A percentile compares a stretch with the other conserved stretches of the same genome.
Evolutionary conservation across 2,113 vertebrate genomes (phyloP).

Genomic region (Raja brachyura): DNA sequence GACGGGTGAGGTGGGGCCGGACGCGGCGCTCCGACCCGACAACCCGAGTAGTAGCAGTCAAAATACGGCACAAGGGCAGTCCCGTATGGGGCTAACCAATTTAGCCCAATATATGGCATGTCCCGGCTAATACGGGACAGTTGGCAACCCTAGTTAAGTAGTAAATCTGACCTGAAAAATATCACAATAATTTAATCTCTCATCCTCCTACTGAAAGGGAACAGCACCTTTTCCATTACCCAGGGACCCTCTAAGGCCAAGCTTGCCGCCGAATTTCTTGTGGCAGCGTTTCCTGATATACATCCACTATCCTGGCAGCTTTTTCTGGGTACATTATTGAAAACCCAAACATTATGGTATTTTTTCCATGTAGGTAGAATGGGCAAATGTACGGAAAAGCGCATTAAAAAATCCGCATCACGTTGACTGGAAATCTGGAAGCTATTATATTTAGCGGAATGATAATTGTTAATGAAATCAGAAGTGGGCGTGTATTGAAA

Average conservation of each 20-base stretch:
- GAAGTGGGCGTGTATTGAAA: no score
- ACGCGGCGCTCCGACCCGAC: no score
- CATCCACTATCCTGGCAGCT: background rate
- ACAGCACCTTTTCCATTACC: background rate
- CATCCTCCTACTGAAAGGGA: background rate
- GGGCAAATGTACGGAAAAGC: background rate
- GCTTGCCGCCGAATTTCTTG: background rate
- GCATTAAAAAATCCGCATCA: background rate
- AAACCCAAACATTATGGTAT: background rate
- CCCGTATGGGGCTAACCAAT: no score
- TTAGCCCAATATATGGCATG: no score
- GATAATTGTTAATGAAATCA: background rate
- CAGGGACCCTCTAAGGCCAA: background rate
- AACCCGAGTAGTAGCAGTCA: no score
- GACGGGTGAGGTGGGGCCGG: no score
- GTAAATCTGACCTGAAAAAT: background rate
- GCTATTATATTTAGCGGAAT: background rate
- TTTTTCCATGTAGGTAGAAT: background rate
- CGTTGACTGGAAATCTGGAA: background rate
- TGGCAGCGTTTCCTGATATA: background rate
- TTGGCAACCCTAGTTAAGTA: background rate
- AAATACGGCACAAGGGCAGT: no score
- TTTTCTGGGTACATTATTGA: background rate
- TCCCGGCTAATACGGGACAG: no score
- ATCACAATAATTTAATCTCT: background rate